phyloP scores from a whole-genome alignment of 2,797 vertebrate species.

The Aulostomus chinensis region DNA sequence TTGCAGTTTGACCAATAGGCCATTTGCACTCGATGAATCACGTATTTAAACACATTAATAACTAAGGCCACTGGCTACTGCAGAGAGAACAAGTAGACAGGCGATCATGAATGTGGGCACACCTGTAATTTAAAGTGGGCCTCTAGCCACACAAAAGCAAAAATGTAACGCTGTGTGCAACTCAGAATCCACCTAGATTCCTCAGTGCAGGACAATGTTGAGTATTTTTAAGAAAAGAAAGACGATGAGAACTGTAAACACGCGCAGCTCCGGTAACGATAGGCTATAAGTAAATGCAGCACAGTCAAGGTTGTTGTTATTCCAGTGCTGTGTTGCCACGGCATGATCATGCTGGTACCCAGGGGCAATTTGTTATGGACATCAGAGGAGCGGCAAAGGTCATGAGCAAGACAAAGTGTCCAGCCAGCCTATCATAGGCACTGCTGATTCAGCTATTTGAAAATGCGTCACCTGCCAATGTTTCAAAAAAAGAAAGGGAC shows the following conservation, averaged over 20 bases:
- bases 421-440: conserved; percentile 38
- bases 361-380: conserved; percentile 70
- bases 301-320: conserved; percentile 37
- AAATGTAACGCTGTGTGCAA: too few species aligned
- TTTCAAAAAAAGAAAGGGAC: too few species aligned
- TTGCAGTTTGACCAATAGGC: conserved; percentile 60
- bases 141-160: conserved; percentile 10
- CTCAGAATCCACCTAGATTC: too few species aligned
- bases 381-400: conserved; percentile 66
- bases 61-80: conserved; percentile 31
- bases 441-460: conserved; percentile 64
- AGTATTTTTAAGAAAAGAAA: conserved; percentile 14
- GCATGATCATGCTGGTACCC: conserved; percentile 62
- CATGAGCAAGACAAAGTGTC: conserved; percentile 59
- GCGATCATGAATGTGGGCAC: conserved; percentile 18
- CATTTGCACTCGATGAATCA: conserved; percentile 61
- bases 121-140: conserved; percentile 34
- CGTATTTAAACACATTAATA: conserved; percentile 62
- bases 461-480: conserved; percentile 42
- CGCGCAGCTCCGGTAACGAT: conserved; percentile 14
- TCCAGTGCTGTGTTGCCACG: conserved; percentile 44
- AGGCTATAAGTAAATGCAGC: conserved; percentile 1
- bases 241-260: conserved; percentile 13
- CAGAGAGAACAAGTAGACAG: conserved; percentile 10
- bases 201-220: conserved; percentile 9